A percentile compares a stretch with the other conserved stretches of the same genome.
These are phyloP conservation scores for Crypturellus tataupa DNA, from an alignment of 2,797 vertebrate genomes.

Conservation along the genomic window DNA sequence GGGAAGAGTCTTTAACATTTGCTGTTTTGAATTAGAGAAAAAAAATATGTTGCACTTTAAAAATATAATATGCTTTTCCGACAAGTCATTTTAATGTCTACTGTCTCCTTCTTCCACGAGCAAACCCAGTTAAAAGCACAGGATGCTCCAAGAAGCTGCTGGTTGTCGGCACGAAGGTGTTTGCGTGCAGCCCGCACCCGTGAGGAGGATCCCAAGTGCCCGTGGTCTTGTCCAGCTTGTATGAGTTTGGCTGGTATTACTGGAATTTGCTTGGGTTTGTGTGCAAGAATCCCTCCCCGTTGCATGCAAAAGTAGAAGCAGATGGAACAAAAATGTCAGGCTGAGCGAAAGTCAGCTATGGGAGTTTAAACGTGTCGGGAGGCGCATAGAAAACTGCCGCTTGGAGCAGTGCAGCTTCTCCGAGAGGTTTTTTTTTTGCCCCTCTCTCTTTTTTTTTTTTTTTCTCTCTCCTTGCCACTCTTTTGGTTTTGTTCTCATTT, in stretches of 20 bases:
- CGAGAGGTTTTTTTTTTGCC: neutral
- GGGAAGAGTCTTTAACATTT: conserved; percentile 79
- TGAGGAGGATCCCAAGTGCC: neutral
- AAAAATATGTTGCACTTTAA: conserved; percentile 77
- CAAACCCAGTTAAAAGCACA: neutral
- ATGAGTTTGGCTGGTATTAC: neutral
- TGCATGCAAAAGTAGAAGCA: conserved; percentile 25
- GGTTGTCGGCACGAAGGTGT: neutral
- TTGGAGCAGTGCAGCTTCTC: neutral
- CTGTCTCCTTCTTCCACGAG: neutral
- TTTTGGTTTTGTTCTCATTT: no score
- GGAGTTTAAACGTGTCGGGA: neutral
- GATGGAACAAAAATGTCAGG: neutral
- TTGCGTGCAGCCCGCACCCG: neutral
- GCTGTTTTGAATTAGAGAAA: conserved; percentile 76
- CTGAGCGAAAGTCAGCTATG: neutral
- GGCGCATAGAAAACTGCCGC: neutral
- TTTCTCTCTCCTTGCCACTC: no score
- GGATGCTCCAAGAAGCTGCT: neutral
- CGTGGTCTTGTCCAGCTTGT: neutral
- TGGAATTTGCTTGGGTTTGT: neutral
- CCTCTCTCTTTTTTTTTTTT: neutral
- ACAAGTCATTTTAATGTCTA: conserved; percentile 38
- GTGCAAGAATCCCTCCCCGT: neutral
- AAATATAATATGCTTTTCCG: conserved; percentile 59